Evolutionary conservation across 2,797 vertebrate genomes (phyloP).

Genomic region (Onychomys torridus): DNA sequence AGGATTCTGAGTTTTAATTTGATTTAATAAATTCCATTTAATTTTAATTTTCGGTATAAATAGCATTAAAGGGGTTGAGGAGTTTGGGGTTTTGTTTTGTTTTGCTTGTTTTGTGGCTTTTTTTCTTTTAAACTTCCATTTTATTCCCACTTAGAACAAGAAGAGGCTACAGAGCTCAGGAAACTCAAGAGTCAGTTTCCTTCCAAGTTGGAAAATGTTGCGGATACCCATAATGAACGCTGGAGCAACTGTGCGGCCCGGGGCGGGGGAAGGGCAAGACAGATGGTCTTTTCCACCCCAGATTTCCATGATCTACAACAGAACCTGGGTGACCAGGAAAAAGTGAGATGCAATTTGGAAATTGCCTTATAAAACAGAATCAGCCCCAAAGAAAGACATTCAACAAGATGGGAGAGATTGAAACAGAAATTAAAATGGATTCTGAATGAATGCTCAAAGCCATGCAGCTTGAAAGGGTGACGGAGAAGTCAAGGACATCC

Average conservation of each 20-base stretch:
- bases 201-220: constrained; percentile 80
- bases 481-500: background rate
- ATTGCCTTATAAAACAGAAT: constrained; percentile 68
- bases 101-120: background rate
- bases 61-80: background rate
- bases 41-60: background rate
- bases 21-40: background rate
- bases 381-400: constrained; percentile 74
- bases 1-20: background rate
- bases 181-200: constrained; percentile 70
- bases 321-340: constrained; percentile 76
- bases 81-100: background rate
- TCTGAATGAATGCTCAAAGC: constrained; percentile 4
- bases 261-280: constrained; percentile 66
- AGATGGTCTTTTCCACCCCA: constrained; percentile 80
- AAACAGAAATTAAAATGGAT: constrained; percentile 58
- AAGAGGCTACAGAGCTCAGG: constrained; percentile 52
- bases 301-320: constrained; percentile 78
- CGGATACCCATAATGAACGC: constrained; percentile 71
- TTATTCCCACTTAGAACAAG: constrained; percentile 56
- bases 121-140: constrained; percentile 49
- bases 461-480: constrained; percentile 20
- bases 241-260: constrained; percentile 65
- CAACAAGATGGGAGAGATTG: constrained; percentile 64
- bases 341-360: constrained; percentile 78